phyloP scores from a whole-genome alignment of 2,888 invertebrate species.

The Melieria picta region DNA sequence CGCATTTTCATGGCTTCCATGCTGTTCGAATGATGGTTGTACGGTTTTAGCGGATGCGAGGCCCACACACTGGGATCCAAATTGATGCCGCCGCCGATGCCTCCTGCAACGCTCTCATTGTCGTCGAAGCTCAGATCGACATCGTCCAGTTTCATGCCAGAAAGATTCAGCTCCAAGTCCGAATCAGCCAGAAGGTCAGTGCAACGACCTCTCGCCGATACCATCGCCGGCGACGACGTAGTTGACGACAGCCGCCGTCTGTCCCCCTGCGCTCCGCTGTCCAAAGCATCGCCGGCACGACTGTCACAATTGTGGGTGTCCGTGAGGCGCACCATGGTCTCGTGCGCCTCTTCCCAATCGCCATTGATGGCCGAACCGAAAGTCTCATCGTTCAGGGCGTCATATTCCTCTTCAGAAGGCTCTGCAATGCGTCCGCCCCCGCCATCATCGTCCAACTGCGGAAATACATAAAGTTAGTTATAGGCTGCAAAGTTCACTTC shows the following conservation, averaged over 20 bases:
- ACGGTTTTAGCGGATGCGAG: constrained; percentile 45
- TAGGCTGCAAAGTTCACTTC: too few relatives aligned
- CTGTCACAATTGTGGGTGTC: constrained; percentile 53
- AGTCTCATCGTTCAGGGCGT: constrained; percentile 92
- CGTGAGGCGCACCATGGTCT: constrained; percentile 70
- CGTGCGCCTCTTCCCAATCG: constrained; percentile 80
- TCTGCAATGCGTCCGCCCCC: constrained; percentile 70
- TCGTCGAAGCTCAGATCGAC: constrained; percentile 62
- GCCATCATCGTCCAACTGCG: constrained; percentile 60
- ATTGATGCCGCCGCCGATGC: constrained; percentile 46
- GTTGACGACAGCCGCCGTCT: constrained; percentile 38
- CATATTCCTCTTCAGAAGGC: constrained; percentile 84
- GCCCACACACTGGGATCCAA: constrained; percentile 68
- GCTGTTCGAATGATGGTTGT: constrained; percentile 52
- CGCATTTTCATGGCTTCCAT: background rate
- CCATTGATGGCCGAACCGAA: constrained; percentile 82
- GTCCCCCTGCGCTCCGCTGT: constrained; percentile 2
- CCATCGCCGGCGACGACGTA: constrained; percentile 39
- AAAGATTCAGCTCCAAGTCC: constrained; percentile 63
- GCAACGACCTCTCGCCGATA: constrained; percentile 33
- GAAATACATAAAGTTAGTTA: background rate
- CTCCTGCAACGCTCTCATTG: constrained; percentile 47
- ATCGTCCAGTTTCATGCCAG: constrained; percentile 64
- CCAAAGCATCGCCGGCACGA: constrained; percentile 40
- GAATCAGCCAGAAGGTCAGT: constrained; percentile 50